These are phyloP conservation scores for Saccopteryx bilineata DNA, from an alignment of 2,113 vertebrate species.

Conservation along the genomic window DNA sequence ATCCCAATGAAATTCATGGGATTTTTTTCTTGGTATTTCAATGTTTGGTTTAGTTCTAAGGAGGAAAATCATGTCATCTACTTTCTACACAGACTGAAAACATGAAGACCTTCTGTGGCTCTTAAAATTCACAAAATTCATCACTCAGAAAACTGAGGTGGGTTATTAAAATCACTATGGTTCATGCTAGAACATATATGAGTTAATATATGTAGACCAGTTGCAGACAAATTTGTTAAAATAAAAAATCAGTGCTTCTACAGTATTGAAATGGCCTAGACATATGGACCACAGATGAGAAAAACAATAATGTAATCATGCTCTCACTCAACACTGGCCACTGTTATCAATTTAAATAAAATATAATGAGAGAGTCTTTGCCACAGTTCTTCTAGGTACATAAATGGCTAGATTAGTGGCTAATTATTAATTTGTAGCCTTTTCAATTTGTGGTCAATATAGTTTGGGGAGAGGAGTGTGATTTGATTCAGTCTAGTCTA, in stretches of 20 bases:
- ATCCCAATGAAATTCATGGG: not conserved
- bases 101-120: not conserved
- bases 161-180: not conserved
- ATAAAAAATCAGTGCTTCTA: not conserved
- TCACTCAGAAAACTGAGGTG: not conserved
- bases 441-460: not conserved
- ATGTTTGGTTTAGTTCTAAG: not conserved
- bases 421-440: not conserved
- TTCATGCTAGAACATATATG: too few relatives aligned
- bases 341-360: not conserved
- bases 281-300: not conserved
- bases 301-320: not conserved
- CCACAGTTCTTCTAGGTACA: not conserved
- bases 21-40: not conserved
- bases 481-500: not conserved
- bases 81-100: not conserved
- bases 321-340: not conserved
- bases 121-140: slow-evolving; percentile 25
- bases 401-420: not conserved
- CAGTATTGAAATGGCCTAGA: not conserved
- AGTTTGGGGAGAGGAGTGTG: not conserved
- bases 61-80: not conserved
- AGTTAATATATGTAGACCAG: not conserved
- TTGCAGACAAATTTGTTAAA: not conserved
- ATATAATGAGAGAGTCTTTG: not conserved